Percentiles rank a stretch among this genome's conserved stretches.
Conservation (phyloP, 2,113 vertebrate species). For the Tringa solitaria region DNA sequence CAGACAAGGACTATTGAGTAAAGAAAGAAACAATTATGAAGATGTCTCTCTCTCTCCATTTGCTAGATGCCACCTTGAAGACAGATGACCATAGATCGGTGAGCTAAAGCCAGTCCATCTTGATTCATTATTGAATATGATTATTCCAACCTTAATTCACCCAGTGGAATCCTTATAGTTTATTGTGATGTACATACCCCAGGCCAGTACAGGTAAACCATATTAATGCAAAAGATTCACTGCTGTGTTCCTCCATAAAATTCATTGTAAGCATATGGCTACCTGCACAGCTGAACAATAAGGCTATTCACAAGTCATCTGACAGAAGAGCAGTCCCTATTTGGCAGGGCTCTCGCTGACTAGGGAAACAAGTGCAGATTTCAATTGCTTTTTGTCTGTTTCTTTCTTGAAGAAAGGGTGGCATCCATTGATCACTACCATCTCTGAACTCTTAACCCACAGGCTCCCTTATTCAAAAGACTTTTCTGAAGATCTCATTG, state of each 20-base stretch:
- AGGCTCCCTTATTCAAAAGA: not conserved
- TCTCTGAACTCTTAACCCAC: not conserved
- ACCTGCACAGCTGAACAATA: not conserved
- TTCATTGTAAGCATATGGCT: not conserved
- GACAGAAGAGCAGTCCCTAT: not conserved
- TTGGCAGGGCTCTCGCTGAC: not conserved
- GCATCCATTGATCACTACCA: not conserved
- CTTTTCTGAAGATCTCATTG: not conserved
- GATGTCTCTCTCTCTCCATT: not conserved
- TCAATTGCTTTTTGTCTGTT: not conserved
- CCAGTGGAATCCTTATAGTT: not conserved
- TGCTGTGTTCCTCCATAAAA: not conserved
- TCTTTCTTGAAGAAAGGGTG: not conserved
- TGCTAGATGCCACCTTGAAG: not conserved
- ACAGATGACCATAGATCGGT: not conserved
- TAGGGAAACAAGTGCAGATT: not conserved
- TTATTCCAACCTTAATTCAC: not conserved
- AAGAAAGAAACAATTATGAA: not conserved
- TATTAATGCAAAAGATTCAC: not conserved
- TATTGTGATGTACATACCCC: not conserved
- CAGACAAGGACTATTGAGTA: not conserved
- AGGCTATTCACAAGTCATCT: not conserved
- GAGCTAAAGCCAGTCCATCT: not conserved
- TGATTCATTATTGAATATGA: not conserved
- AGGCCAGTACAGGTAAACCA: not conserved